Evolutionary conservation across 2,888 invertebrate genomes (phyloP).

Genomic region (Macrophya alboannulata): DNA sequence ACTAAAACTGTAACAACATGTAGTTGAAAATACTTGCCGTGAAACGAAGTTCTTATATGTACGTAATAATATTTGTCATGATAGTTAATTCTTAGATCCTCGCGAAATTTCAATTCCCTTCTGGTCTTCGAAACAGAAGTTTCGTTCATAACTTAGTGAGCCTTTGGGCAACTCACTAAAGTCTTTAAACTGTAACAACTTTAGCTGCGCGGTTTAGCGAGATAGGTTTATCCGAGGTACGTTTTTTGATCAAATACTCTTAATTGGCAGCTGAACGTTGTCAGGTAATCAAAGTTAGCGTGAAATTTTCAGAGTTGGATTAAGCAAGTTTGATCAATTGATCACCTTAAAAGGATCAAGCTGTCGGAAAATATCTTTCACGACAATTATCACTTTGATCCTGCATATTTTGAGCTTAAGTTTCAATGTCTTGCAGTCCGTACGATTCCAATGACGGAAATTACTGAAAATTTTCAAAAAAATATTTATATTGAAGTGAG

Average conservation of each 20-base stretch:
- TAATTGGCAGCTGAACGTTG: constrained; percentile 24
- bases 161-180: constrained; percentile 2
- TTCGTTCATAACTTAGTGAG: constrained; percentile 18
- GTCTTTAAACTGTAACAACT: constrained; percentile 23
- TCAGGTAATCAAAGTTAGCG: not conserved
- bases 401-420: not conserved
- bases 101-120: not conserved
- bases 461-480: not conserved
- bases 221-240: not conserved
- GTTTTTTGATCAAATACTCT: constrained; percentile 13
- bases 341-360: not conserved
- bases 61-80: not conserved
- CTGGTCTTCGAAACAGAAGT: not conserved
- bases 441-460: not conserved
- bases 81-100: not conserved
- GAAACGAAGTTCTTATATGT: not conserved
- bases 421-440: not conserved
- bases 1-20: not conserved
- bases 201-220: not conserved
- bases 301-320: not conserved
- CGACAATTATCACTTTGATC: not conserved
- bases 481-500: not conserved
- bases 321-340: constrained; percentile 19
- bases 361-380: constrained; percentile 4
- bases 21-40: too few relatives aligned